These are phyloP conservation scores for Istiophorus platypterus DNA, from an alignment of 2,113 vertebrate species.

Conservation along the genomic window DNA sequence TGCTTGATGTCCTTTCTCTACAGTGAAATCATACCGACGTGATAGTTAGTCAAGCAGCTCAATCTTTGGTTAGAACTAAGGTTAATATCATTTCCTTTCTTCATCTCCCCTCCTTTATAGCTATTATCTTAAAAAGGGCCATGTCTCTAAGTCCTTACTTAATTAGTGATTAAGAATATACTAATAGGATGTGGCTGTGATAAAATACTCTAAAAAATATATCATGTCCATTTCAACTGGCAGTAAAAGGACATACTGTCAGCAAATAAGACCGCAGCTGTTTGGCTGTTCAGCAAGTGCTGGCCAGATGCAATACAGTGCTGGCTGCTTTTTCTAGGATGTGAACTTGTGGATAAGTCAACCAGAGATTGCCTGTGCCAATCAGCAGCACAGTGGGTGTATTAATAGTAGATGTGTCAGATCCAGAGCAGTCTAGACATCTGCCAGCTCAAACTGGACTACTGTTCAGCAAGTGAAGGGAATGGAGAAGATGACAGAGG, in stretches of 20 bases:
- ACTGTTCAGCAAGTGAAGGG: conserved; percentile 8
- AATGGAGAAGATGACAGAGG: conserved; percentile 8
- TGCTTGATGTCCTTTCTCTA: not conserved
- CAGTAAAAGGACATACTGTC: not conserved
- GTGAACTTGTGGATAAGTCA: conserved; percentile 42
- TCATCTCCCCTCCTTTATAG: not conserved
- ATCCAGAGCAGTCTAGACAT: conserved; percentile 42
- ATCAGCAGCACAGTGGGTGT: conserved; percentile 22
- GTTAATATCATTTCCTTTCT: conserved; percentile 2
- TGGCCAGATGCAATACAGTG: conserved; percentile 14
- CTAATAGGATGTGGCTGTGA: not conserved
- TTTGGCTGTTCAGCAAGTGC: not conserved
- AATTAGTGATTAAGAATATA: not conserved
- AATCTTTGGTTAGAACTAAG: not conserved
- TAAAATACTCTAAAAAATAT: not conserved
- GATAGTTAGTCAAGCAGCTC: conserved; percentile 9
- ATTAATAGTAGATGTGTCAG: conserved; percentile 62
- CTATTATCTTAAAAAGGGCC: not conserved
- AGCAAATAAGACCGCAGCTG: conserved; percentile 10
- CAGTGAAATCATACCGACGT: conserved; percentile 14
- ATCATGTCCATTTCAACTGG: not conserved
- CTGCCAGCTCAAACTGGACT: conserved; percentile 35
- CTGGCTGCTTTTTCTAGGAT: conserved; percentile 32
- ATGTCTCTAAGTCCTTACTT: not conserved
- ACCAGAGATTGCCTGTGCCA: conserved; percentile 29